A percentile compares a stretch with the other conserved stretches of the same genome.
Conservation (phyloP, 2,113 vertebrate genomes). For the Podarcis muralis region DNA sequence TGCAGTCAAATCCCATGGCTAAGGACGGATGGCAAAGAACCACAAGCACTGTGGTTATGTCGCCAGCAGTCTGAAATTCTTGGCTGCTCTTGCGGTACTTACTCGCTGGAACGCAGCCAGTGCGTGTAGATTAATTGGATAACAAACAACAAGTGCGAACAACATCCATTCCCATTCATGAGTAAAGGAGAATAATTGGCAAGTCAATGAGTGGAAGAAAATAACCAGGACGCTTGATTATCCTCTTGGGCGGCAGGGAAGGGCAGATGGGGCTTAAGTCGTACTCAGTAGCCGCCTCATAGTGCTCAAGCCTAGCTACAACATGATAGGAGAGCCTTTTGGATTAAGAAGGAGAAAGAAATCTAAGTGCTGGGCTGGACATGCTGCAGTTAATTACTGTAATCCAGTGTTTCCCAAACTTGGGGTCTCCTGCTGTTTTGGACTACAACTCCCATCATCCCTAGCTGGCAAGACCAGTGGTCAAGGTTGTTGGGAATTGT, state of each 20-base stretch:
- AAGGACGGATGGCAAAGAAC: neutral
- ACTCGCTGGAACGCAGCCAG: neutral
- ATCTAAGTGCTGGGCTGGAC: neutral
- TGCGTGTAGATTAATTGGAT: neutral
- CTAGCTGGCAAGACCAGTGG: too few relatives aligned
- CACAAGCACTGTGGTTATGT: neutral
- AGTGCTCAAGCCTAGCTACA: neutral
- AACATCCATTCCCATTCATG: neutral
- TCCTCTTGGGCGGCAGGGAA: neutral
- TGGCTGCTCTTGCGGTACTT: neutral
- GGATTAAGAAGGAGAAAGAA: neutral
- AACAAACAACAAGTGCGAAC: neutral
- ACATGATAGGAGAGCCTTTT: neutral
- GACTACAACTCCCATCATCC: too few relatives aligned
- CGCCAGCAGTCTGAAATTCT: neutral
- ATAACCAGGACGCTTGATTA: neutral
- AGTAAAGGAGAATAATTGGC: neutral
- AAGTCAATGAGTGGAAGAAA: neutral
- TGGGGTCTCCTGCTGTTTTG: too few relatives aligned
- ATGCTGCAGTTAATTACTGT: neutral
- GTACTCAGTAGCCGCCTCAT: neutral
- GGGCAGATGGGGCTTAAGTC: neutral
- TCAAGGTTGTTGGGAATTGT: too few relatives aligned
- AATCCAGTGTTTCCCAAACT: too few relatives aligned
- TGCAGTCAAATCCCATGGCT: neutral